These are phyloP conservation scores for Cepaea hortensis DNA, from an alignment of 2,888 invertebrate genomes.

Conservation along the genomic window DNA sequence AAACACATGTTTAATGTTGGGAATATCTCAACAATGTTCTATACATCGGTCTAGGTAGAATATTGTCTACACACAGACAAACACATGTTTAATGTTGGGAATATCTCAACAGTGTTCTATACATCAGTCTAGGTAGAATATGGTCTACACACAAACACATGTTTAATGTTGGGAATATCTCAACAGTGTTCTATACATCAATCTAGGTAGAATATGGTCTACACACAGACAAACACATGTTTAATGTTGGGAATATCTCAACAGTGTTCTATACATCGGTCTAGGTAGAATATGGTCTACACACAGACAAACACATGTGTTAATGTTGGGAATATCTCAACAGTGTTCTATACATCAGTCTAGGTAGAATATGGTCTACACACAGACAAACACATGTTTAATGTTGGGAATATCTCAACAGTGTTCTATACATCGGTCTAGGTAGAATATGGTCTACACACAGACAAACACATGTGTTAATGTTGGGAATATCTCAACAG, in stretches of 20 bases:
- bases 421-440: too few relatives aligned
- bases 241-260: slow-evolving; percentile 85
- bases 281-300: slow-evolving; percentile 82
- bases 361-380: slow-evolving; percentile 61
- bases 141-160: slow-evolving; percentile 57
- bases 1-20: neutral
- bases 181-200: slow-evolving; percentile 87
- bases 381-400: neutral
- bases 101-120: neutral
- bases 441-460: too few relatives aligned
- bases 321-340: neutral
- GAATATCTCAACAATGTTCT: neutral
- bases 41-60: too few relatives aligned
- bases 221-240: slow-evolving; percentile 46
- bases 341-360: too few relatives aligned
- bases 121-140: too few relatives aligned
- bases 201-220: slow-evolving; percentile 83
- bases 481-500: slow-evolving; percentile 83
- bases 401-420: neutral
- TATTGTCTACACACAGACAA: slow-evolving; percentile 63
- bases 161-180: slow-evolving; percentile 84
- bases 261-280: slow-evolving; percentile 88
- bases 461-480: slow-evolving; percentile 78
- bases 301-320: slow-evolving; percentile 40
- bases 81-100: neutral